Evolutionary conservation across 1,140 invertebrate genomes (phyloP).

Genomic region (Drosophila pruinosa): DNA sequence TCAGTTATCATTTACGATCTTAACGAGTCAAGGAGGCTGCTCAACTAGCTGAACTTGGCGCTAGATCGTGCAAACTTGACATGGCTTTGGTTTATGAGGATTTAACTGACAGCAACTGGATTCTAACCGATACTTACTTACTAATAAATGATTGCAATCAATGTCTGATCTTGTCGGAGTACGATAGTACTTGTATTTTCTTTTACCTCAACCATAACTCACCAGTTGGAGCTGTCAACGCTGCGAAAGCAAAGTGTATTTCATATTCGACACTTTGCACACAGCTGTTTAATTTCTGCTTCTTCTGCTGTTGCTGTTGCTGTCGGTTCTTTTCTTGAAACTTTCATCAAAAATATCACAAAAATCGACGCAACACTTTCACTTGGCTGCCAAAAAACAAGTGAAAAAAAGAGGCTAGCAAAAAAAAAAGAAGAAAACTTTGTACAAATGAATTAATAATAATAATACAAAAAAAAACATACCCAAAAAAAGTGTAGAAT

Average conservation of each 20-base stretch:
- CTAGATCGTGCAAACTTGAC: not conserved
- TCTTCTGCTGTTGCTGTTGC: not conserved
- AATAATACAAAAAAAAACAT: constrained; percentile 19
- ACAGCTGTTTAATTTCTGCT: not conserved
- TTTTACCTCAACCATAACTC: too few relatives aligned
- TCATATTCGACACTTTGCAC: not conserved
- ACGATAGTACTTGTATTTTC: too few relatives aligned
- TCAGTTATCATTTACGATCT: not conserved
- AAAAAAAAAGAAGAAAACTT: not conserved
- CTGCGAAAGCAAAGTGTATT: not conserved
- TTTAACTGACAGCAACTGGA: not conserved
- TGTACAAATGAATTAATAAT: constrained; percentile 1
- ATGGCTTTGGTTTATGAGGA: not conserved
- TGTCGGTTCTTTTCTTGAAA: constrained; percentile 1
- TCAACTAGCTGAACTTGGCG: not conserved
- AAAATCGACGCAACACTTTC: constrained; percentile 16
- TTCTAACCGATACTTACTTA: not conserved
- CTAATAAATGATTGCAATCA: not conserved
- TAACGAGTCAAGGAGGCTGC: not conserved
- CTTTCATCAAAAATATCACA: constrained; percentile 1
- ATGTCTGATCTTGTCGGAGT: too few relatives aligned
- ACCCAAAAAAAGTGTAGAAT: constrained; percentile 22
- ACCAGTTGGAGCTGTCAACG: not conserved
- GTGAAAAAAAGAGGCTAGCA: not conserved
- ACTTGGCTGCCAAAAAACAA: constrained; percentile 10